Evolutionary conservation across 1,140 invertebrate genomes (phyloP).

Genomic region (Drosophila subobscura): DNA sequence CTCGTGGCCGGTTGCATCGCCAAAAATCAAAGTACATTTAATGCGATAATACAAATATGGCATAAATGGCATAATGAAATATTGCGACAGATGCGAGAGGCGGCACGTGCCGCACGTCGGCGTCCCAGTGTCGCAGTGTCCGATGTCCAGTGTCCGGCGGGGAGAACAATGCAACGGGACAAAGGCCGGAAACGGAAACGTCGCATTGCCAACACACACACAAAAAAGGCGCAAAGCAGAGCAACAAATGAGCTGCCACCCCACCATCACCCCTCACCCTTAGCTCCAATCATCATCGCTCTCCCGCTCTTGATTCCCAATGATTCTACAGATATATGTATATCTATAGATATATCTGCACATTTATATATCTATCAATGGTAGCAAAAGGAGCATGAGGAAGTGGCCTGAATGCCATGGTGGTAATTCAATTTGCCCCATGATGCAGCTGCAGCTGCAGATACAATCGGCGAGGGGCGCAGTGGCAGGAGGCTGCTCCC

Average conservation of each 20-base stretch:
- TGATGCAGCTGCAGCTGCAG: too few species aligned
- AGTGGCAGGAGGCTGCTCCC: neutral
- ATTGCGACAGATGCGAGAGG: conserved; percentile 27
- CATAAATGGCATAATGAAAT: conserved; percentile 49
- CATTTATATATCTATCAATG: conserved; percentile 27
- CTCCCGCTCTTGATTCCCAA: conserved; percentile 3
- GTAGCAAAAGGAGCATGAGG: neutral
- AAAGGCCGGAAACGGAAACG: conserved; percentile 57
- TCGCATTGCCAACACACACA: conserved; percentile 34
- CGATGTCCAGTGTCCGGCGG: too few species aligned
- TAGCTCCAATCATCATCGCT: conserved; percentile 5
- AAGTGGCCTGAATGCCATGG: neutral
- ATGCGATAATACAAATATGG: conserved; percentile 58
- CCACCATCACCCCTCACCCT: too few species aligned
- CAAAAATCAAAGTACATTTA: conserved; percentile 44
- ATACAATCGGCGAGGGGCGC: too few species aligned
- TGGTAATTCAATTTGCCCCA: conserved; percentile 64
- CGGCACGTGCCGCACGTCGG: conserved; percentile 18
- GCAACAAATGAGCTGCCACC: conserved; percentile 46
- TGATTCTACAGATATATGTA: conserved; percentile 12
- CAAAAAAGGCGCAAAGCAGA: conserved; percentile 48
- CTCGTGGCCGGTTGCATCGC: neutral
- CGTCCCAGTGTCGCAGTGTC: neutral
- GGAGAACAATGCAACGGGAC: conserved; percentile 28
- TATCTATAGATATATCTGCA: conserved; percentile 29